Percentiles rank a stretch among this genome's conserved stretches.
These are phyloP conservation scores for Propithecus coquereli DNA, from an alignment of 2,113 vertebrate genomes.

Conservation along the genomic window DNA sequence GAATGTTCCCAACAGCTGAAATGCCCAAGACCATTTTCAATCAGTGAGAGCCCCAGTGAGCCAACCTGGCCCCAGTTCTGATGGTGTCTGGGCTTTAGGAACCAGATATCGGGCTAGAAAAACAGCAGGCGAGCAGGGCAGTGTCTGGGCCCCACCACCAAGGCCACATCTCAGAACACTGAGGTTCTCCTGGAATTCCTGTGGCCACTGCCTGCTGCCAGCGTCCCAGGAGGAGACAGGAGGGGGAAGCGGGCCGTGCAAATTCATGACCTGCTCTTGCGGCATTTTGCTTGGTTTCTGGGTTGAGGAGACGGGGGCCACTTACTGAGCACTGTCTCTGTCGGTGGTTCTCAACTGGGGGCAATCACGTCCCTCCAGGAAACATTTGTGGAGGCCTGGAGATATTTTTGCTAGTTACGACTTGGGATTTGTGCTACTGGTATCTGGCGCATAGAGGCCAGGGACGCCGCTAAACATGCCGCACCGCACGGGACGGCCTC, in stretches of 20 bases:
- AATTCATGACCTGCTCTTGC: neutral
- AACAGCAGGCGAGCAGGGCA: neutral
- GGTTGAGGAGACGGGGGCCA: neutral
- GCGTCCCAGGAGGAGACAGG: neutral
- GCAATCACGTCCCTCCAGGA: no score
- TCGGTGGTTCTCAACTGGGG: neutral
- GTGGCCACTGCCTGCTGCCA: neutral
- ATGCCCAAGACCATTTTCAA: conserved; percentile 5
- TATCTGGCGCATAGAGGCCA: neutral
- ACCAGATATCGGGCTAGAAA: neutral
- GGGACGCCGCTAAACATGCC: neutral
- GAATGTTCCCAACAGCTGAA: conserved; percentile 48
- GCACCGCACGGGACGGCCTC: neutral
- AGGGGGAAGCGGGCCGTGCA: neutral
- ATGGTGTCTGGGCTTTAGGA: neutral
- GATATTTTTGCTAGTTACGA: neutral
- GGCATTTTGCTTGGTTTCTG: neutral
- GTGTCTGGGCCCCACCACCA: neutral
- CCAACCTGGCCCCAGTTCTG: neutral
- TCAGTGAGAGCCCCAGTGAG: neutral
- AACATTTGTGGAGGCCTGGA: neutral
- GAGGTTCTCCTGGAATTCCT: neutral
- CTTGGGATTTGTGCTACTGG: neutral
- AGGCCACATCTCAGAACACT: neutral
- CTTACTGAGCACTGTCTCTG: neutral